phyloP scores from a whole-genome alignment of 2,113 vertebrate genomes.

The Phainopepla nitens region DNA sequence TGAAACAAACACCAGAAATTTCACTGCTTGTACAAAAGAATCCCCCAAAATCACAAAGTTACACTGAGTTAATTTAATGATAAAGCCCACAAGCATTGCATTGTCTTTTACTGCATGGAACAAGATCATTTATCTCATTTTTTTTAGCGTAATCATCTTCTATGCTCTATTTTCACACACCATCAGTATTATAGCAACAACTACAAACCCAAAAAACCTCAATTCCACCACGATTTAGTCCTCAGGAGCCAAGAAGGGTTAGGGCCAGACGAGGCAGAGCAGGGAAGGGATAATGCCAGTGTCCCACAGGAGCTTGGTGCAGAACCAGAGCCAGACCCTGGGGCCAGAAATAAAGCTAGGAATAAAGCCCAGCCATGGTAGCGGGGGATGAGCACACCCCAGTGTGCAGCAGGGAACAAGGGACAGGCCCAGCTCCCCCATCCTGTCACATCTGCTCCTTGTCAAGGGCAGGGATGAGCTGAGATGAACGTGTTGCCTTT shows the following conservation, averaged over 20 bases:
- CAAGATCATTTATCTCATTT: neutral
- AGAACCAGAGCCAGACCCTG: neutral
- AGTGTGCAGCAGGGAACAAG: neutral
- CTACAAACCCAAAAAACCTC: neutral
- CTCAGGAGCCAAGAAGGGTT: neutral
- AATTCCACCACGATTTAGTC: neutral
- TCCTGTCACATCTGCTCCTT: neutral
- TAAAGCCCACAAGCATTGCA: neutral
- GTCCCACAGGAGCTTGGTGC: neutral
- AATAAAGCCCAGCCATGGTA: neutral
- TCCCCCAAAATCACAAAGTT: neutral
- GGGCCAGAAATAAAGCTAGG: no score
- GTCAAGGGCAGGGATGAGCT: neutral
- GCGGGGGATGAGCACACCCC: neutral
- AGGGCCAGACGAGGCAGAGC: neutral
- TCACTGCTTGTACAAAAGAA: neutral
- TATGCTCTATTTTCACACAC: neutral
- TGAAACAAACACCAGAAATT: neutral
- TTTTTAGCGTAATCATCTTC: neutral
- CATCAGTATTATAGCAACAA: neutral
- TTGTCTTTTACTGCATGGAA: neutral
- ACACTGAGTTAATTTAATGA: neutral
- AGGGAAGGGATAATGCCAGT: neutral
- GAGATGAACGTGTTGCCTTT: neutral
- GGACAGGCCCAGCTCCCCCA: neutral